Base-by-base conservation (phyloP, 2,888 invertebrate species). In the Agrotis puta region DNA sequence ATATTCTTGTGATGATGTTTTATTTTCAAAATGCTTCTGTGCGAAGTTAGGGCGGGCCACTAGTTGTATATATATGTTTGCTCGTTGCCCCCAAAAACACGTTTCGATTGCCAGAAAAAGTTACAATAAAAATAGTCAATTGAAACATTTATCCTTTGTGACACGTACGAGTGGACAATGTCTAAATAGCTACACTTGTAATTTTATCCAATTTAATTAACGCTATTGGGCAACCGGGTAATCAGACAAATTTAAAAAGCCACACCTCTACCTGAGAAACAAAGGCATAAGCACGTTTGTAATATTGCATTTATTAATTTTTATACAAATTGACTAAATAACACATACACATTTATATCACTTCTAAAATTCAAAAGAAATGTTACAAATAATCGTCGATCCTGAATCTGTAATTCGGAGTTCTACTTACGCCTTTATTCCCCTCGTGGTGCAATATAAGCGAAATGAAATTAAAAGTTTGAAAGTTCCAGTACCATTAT, bases 361-460 rank as follows among this genome's bases (percentile, higher is more conserved):
- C 62, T 65, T 72, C 68, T 77, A 64, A 48, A 74, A 45, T 69
- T 64, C 33, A 56, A 75, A 69, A 74, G 18, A 74, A 71, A 76
- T 81, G 24, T 74, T 73, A 77, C 66, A 72, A 73, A 68, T 68
- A 47, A 39, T 56, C 22, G 39, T 58, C 65, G 27, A 24, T 51
- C 53, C 51, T 47, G 62, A 62, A 70, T 65, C 74, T 48, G 50
- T 61, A 65, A 68, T 72, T 81, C 66, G 54, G 63, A 65, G 68
- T 50, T 56, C 73, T 81, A 81, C 81, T 79, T 73, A 79, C 62
- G 79, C 79, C 79, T 81, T 79, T 81, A 79, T 79, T 81, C 65
- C 77, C 77, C 81, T 79, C 79, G 81, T 73, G 56, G 72, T 72
- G 67, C 62, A 64, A 58, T 57, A 45, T 39, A 59, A 45, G 59